A percentile compares a stretch with the other conserved stretches of the same genome.
Evolutionary conservation across 2,888 invertebrate genomes (phyloP).

Genomic region (Elmis aenea): DNA sequence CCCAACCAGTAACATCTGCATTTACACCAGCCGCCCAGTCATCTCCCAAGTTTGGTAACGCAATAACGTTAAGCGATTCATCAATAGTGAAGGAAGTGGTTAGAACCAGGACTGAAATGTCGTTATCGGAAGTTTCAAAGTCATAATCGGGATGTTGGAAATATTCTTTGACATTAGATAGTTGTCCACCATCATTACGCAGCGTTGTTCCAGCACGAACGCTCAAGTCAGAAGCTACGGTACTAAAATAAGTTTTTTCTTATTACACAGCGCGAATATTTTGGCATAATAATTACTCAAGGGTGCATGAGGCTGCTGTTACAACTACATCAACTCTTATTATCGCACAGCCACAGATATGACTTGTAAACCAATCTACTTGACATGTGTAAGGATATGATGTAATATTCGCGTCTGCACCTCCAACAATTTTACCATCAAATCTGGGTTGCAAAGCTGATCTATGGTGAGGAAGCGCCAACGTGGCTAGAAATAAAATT

Average conservation of each 20-base stretch:
- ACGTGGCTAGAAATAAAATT: too few species aligned
- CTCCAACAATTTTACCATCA: not conserved
- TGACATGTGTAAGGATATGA: not conserved
- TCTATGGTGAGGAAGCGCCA: too few species aligned
- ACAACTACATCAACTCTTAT: conserved; percentile 5
- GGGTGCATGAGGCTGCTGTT: conserved; percentile 12
- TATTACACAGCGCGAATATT: not conserved
- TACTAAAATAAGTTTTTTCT: conserved; percentile 2
- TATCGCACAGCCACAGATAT: conserved; percentile 13
- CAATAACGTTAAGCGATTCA: too few species aligned
- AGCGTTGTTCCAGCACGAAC: conserved; percentile 19
- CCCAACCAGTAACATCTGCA: conserved; percentile 13
- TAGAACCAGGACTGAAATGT: conserved; percentile 16
- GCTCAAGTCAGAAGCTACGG: conserved; percentile 7
- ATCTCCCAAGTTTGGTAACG: too few species aligned
- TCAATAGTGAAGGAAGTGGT: too few species aligned
- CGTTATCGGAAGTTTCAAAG: conserved; percentile 12
- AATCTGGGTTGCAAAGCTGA: too few species aligned
- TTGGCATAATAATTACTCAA: conserved; percentile 4
- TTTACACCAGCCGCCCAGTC: too few species aligned
- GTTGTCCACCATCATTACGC: conserved; percentile 15
- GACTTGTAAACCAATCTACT: not conserved
- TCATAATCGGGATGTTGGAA: conserved; percentile 17
- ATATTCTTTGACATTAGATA: conserved; percentile 12
- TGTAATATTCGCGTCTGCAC: not conserved